phyloP scores from a whole-genome alignment of 2,113 vertebrate genomes.

The Sinosuthora webbiana region DNA sequence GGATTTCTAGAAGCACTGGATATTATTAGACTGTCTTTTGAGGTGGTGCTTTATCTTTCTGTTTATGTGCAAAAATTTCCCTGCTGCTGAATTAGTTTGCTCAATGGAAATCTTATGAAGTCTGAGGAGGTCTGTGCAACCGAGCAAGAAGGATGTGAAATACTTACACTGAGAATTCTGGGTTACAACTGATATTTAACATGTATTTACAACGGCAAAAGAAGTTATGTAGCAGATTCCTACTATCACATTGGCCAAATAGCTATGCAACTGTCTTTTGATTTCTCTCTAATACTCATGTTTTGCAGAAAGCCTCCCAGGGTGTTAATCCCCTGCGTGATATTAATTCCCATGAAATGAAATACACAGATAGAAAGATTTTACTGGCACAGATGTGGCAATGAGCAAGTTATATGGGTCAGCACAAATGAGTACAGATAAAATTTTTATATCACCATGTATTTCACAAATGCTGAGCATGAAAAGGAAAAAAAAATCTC shows the following conservation, averaged over 20 bases:
- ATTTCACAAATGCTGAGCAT: not conserved
- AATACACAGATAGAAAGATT: not conserved
- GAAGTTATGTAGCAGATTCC: not conserved
- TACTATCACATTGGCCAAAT: not conserved
- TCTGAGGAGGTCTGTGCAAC: not conserved
- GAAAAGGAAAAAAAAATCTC: not conserved
- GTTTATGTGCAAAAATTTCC: not conserved
- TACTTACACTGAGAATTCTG: not conserved
- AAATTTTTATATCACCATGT: not conserved
- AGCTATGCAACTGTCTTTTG: conserved; percentile 7
- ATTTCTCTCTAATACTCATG: conserved; percentile 1
- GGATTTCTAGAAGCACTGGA: not conserved
- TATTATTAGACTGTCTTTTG: not conserved
- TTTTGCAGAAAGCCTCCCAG: conserved; percentile 11
- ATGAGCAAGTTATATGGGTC: conserved; percentile 1
- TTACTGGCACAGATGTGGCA: conserved; percentile 1
- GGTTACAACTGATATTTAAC: not conserved
- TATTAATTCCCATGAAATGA: conserved; percentile 26
- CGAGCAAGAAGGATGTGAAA: not conserved
- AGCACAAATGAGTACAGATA: not conserved
- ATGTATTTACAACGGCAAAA: not conserved
- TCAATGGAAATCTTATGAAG: not conserved
- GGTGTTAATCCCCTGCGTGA: not conserved
- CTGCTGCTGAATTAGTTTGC: not conserved
- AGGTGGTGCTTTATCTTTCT: not conserved